Evolutionary conservation across 2,113 vertebrate genomes (phyloP).

Genomic region (Ahaetulla prasina): DNA sequence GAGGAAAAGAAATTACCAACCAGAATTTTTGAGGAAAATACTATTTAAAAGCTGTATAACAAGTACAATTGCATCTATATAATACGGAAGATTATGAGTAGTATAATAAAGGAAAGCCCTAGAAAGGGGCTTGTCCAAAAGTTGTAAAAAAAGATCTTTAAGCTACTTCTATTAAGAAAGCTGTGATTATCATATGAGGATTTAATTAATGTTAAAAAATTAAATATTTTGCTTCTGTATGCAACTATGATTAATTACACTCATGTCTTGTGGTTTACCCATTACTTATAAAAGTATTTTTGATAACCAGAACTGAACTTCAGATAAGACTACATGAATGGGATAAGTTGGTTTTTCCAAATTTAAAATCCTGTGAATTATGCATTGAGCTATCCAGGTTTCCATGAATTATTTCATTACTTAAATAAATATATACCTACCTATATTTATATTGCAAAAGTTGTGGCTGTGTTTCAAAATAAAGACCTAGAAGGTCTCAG

Average conservation of each 20-base stretch:
- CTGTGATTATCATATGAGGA: not conserved
- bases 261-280: not conserved
- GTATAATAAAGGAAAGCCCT: not conserved
- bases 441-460: conserved; percentile 13
- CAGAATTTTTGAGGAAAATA: too few species aligned
- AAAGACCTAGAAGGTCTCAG: conserved; percentile 18
- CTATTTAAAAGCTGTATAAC: not conserved
- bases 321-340: not conserved
- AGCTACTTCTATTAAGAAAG: not conserved
- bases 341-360: not conserved
- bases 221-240: not conserved
- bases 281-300: not conserved
- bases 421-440: conserved; percentile 14
- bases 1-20: not conserved
- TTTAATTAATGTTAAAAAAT: not conserved
- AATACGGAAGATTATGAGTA: not conserved
- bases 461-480: not conserved
- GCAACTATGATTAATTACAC: not conserved
- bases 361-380: not conserved
- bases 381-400: not conserved
- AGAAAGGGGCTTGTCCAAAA: not conserved
- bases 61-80: not conserved
- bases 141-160: not conserved
- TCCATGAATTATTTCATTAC: conserved; percentile 19
- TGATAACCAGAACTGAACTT: not conserved